Evolutionary conservation across 2,888 invertebrate species (phyloP), one percentile per base, ranked within the genome.

Genomic region (Alitta virens): DNA sequence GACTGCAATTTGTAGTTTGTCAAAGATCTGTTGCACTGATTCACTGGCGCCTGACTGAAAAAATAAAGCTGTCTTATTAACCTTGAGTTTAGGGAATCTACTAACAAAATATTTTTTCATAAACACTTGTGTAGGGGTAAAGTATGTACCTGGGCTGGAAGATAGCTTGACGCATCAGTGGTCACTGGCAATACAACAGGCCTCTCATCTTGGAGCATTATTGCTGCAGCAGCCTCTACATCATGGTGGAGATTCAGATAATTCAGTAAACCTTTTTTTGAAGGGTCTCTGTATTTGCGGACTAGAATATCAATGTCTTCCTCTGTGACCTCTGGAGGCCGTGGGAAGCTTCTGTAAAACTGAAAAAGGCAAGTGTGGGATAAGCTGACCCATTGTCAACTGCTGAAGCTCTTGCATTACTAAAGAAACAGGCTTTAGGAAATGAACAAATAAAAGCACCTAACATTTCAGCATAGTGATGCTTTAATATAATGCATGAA

Each of bases 201-300:
- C 9, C 3, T n/a, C 7, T 46, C 46, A 12, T 46, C 52, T 42
- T 46, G 21, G n/a, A 12, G 46, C 38, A 23, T 38, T 12, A 62
- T 66, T 51, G 69, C 63, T 12, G 67, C 70, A 7, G 74, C 64
- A 43, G 72, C 77, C 46, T 74, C 71, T n/a, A 82, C 68, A 68
- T 82, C 82, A 65, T 80, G 75, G 60, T 79, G 76, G 1, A 82
- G 74, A 66, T 82, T 82, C 3, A 82, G 71, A 64, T 82, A 82
- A 67, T 79, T 81, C 16, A 82, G 65, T 26, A 80, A 69, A 1
- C 79, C 80, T 16, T 77, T 73, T 18, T 71, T 63, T 9, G 69
- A 70, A 14, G 80, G 81, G 61, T 80, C 79, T 24, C 73, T 66
- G 67, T 82, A 82, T 62, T 80, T 80, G 53, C 69, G 68, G 16